Conservation (phyloP, 37 sponge, comb jelly and placozoan species). For the Cladorhizidae sp. region DNA sequence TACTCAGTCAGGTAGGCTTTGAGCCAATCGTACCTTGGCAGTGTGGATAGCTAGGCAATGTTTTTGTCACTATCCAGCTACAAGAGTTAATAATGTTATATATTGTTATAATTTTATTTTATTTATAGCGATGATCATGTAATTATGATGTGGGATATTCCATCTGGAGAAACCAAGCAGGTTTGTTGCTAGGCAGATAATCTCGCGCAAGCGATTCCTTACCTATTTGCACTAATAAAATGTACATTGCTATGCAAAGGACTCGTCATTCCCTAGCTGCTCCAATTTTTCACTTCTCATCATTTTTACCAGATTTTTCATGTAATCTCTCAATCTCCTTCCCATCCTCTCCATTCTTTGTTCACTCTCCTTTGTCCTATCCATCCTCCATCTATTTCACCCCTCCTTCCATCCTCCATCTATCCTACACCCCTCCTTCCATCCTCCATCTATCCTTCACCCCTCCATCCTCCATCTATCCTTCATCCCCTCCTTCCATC, state of each 20-base stretch:
- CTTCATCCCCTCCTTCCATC: background rate
- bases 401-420: background rate
- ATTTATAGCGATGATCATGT: conserved; percentile 81
- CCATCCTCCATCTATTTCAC: background rate
- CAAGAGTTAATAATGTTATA: no score
- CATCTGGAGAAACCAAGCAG: conserved; percentile 69
- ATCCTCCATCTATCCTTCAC: background rate
- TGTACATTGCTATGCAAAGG: no score
- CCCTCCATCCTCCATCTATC: background rate
- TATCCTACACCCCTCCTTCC: background rate
- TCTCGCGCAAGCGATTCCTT: no score
- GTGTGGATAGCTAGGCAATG: no score
- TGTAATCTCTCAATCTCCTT: no score
- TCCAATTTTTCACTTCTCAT: no score
- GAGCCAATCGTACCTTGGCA: background rate
- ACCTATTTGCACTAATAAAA: no score
- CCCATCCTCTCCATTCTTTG: background rate
- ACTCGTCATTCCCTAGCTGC: no score
- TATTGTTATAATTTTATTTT: no score
- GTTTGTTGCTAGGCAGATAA: conserved; percentile 14
- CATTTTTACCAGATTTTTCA: no score
- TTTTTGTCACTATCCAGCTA: no score
- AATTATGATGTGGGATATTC: conserved; percentile 70
- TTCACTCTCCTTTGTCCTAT: background rate
- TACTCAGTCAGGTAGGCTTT: conserved; percentile 81